phyloP scores from a whole-genome alignment of 2,113 vertebrate genomes.

The Jacana jacana region DNA sequence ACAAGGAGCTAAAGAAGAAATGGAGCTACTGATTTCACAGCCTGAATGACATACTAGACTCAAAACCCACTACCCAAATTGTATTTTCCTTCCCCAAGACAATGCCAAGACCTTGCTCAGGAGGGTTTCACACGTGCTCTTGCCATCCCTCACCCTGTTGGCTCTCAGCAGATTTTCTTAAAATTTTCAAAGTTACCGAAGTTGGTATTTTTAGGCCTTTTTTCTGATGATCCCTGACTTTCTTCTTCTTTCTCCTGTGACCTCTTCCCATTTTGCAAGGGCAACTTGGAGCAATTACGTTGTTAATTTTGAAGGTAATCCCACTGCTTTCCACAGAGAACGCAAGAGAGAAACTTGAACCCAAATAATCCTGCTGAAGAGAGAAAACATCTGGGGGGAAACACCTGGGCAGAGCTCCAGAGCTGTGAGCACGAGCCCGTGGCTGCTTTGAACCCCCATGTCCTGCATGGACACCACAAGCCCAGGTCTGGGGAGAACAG shows the following conservation, averaged over 20 bases:
- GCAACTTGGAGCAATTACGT: accelerated
- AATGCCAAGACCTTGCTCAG: background rate
- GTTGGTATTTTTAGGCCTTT: background rate
- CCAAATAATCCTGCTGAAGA: background rate
- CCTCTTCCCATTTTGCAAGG: background rate
- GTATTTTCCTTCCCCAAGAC: background rate
- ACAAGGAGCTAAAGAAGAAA: background rate
- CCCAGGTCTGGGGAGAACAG: accelerated
- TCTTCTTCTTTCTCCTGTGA: background rate
- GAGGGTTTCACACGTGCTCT: accelerated
- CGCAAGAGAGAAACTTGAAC: background rate
- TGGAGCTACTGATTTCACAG: background rate
- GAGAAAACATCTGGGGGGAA: background rate
- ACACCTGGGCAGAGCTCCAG: background rate
- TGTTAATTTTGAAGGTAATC: background rate
- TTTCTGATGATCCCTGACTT: background rate
- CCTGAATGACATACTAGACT: background rate
- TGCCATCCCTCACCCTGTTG: background rate
- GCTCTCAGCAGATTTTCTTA: background rate
- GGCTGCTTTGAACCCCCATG: accelerated
- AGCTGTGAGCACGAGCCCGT: background rate
- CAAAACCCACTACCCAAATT: background rate
- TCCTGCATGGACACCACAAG: background rate
- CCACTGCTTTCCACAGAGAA: background rate
- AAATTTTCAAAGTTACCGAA: background rate